Base-by-base conservation (phyloP, 2,888 invertebrate genomes). In the Platypus cylindrus region DNA sequence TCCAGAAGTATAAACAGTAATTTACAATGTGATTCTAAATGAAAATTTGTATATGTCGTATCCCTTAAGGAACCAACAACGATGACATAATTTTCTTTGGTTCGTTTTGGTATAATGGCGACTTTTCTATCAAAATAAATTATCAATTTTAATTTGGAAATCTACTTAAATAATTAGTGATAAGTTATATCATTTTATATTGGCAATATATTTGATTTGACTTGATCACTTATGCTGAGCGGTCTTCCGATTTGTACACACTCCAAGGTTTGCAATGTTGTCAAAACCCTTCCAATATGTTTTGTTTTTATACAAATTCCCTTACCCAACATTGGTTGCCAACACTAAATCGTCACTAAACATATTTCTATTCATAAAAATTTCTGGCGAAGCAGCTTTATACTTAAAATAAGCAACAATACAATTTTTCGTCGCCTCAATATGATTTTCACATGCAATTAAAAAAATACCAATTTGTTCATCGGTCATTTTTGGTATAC, bases 391-490 rank as follows among this genome's bases (percentile, higher is more conserved):
- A 44, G 66, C 67, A 38, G 67, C 66, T 42, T 71, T 65, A 34
- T 68, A 56, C 20, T 64, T 65, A 52, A 73, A 79, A 56, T 73
- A 78, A 36, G 65, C 66, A 46, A 69, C 66, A 48, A 81, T 73
- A 48, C 78, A 78, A 4, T 52, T 58, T 51, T 71, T 71, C 1
- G 71, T 70, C 31, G 64, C 67, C 16, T 72, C 71, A 46, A 71
- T 49, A 24, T 73, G 63, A 36, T 67, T 72, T 40, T 72, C 68
- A 55, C 78, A 78, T 30, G 78, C 75, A 49, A 76, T 67, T 45
- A 75, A 67, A 51, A 79, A 79, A 26, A 75, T 55, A 17, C 73
- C 66, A 34, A 78, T 60, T 54, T 76, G 75, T 56, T 76, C 73
- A 45, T 73, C 68, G 18, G 67, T 67, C 48, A 59, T 37, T 15